Base-by-base conservation (phyloP, 1,140 invertebrate species). In the Drosophila sp. region DNA sequence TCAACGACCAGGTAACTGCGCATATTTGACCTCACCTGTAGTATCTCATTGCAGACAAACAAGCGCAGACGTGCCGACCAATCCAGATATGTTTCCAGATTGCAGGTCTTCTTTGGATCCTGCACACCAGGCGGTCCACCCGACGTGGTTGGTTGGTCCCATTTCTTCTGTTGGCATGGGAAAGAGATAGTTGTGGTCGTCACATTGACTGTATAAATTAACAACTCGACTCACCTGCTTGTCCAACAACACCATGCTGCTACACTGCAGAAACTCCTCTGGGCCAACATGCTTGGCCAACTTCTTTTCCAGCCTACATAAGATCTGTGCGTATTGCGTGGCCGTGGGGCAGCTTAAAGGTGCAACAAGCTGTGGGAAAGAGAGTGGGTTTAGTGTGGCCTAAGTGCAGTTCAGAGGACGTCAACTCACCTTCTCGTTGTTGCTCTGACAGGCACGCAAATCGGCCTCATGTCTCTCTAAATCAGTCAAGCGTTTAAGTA, bases 401-500 rank as follows among this genome's bases (percentile, higher is more conserved):
- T 40, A 11, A 9, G 18, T 21, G 9, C 7, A 34, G 14, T n/a
- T 2, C 2, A 3, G 3, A 1, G 29, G 1, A 14, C 8, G 1
- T 11, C 8, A 25, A 43, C 75, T 78, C 21, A 87, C 90, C 80
- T 91, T 90, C 3, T 91, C 90, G 53, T 54, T 80, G 61, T 76
- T 80, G 46, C 63, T 74, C 77, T 92, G 91, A 72, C 91, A 90
- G 71, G 91, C 91, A 65, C 91, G 78, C 43, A 92, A 74, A 71
- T 92, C 90, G 72, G 89, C 87, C 78, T 92, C 91, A 59, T 92
- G 91, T 80, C 76, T 76, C 77, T 92, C 91, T 79, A 92, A 90
- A 87, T 92, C 91, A 92, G 91, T 92, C 91, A 92, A 79, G 69
- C 90, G 91, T 79, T 92, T 89, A 81, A 92, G 90, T 91, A 92